Evolutionary conservation across 2,113 vertebrate genomes (phyloP), one percentile per base, ranked within the genome.

Genomic region (Pimephales promelas): DNA sequence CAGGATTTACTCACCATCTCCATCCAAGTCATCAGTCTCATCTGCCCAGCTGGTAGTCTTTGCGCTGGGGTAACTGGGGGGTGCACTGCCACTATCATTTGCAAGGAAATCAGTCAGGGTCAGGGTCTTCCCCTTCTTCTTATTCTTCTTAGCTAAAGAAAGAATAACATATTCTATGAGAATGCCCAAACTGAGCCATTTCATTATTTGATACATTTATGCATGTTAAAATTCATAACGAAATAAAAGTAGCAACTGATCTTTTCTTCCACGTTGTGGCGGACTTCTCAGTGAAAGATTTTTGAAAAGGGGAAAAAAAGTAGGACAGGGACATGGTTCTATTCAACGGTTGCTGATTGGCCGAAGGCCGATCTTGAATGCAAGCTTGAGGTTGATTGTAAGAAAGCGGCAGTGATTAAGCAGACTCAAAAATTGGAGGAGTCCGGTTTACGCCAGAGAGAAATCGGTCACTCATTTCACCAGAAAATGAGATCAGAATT

Each of bases 101-200:
- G 94, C 95, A 87, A 96, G 92, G 83, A 96, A 96, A 84, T 96
- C 95, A 79, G 94, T 96, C 31, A 96, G 93, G n/a, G 94, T 95
- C 73, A 96, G 88, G 79, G 95, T 96, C 90, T 96, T 96, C 77
- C 95, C 95, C 94, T 96, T 96, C 95, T 96, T 96, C 86, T 94
- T 95, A 93, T 94, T 96, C 94, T 96, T 96, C 90, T 96, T 96
- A 16, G 93, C 95, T 68, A 74, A 5, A 40, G 40, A 36, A 40
- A 34, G 20, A 75, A 20, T 20, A 36, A n/a, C 22, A 66, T 28
- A 28, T 1, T 10, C 43, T 2, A 52, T 31, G 13, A 75, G 9
- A 68, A 36, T 2, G 9, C 9, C 28, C 36, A 66, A 36, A 22
- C 64, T 22, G 31, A 68, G 18, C 8, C 0, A 4, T 34, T 68